Percentiles rank a stretch among this genome's conserved stretches.
Evolutionary conservation across 37 sponge, comb jelly and placozoan species (phyloP).

Genomic region (Diacarnus erythraeanus): DNA sequence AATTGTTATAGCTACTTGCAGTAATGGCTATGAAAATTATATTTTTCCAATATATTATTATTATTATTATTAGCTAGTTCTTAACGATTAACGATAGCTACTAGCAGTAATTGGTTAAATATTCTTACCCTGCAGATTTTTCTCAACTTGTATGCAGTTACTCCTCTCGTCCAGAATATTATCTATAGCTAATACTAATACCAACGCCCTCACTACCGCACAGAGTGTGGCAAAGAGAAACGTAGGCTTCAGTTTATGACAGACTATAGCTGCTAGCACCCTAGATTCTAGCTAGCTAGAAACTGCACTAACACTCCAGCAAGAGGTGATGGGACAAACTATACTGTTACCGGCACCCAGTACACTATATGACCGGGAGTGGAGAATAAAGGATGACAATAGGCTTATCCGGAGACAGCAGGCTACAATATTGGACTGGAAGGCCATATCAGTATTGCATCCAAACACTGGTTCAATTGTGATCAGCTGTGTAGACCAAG

Average conservation of each 20-base stretch:
- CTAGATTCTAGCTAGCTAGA: conserved; percentile 5
- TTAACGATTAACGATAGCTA: too few species aligned
- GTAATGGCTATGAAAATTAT: too few species aligned
- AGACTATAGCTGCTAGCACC: neutral
- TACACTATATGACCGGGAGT: neutral
- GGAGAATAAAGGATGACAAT: conserved; percentile 1
- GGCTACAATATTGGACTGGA: neutral
- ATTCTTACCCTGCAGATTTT: too few species aligned
- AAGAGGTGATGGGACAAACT: neutral
- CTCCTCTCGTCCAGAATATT: too few species aligned
- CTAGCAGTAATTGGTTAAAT: too few species aligned
- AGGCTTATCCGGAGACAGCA: too few species aligned
- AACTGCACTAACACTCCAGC: conserved; percentile 8
- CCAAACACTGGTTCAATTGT: neutral
- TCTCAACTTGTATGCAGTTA: too few species aligned
- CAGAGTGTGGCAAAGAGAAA: conserved; percentile 21
- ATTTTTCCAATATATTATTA: too few species aligned
- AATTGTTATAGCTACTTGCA: too few species aligned
- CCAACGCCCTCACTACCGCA: conserved; percentile 30
- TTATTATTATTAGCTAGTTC: too few species aligned
- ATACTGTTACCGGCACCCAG: neutral
- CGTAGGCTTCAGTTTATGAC: neutral
- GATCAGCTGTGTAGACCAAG: neutral
- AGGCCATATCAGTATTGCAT: neutral
- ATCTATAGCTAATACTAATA: too few species aligned